Conservation (phyloP, 2,113 vertebrate genomes). For the Chionomys nivalis region DNA sequence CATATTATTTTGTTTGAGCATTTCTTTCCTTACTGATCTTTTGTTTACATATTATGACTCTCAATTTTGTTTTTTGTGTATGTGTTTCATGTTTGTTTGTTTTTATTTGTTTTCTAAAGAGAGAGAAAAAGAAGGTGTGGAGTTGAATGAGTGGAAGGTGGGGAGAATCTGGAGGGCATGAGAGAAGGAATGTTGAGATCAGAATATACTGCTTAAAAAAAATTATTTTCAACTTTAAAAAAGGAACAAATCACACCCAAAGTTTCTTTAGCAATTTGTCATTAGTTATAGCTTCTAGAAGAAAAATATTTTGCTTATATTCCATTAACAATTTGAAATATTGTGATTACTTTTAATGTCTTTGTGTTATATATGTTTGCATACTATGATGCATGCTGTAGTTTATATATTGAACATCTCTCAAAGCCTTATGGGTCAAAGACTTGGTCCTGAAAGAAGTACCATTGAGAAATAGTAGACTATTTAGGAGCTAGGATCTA, state of each 20-base stretch:
- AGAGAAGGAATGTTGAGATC: not conserved
- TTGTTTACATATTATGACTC: not conserved
- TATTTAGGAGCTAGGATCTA: not conserved
- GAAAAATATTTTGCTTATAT: not conserved
- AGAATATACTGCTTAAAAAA: not conserved
- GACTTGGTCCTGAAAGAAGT: not conserved
- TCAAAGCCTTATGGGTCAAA: not conserved
- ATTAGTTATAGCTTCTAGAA: constrained; percentile 29
- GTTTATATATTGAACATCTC: not conserved
- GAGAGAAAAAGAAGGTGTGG: not conserved
- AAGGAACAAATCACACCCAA: constrained; percentile 48
- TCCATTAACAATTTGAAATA: constrained; percentile 25
- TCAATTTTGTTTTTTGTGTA: not conserved
- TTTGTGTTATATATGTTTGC: constrained; percentile 20
- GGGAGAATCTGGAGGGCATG: not conserved
- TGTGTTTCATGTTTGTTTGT: not conserved
- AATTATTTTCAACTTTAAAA: not conserved
- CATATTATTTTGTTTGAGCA: not conserved
- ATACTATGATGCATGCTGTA: not conserved
- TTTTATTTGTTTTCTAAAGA: not conserved
- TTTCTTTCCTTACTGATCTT: not conserved
- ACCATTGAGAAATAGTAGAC: not conserved
- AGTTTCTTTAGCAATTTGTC: constrained; percentile 63
- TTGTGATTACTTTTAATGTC: not conserved
- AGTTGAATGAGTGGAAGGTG: not conserved